Evolutionary conservation across 2,113 vertebrate species (phyloP).

Genomic region (Brachionichthys hirsutus): DNA sequence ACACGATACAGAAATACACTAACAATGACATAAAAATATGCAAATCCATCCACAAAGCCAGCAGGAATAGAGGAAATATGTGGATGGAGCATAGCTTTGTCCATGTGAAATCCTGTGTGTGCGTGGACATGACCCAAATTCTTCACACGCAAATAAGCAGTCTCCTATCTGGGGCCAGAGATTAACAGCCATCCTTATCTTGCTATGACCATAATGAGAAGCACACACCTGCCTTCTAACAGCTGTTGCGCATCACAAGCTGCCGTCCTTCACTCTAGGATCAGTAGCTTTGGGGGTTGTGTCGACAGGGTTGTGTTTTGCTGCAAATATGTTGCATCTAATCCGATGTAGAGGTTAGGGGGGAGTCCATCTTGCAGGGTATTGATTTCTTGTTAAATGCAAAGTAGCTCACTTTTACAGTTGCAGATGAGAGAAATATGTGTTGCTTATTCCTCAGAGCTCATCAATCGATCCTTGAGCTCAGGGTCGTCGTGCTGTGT

Average conservation of each 20-base stretch:
- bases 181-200: slow-evolving; percentile 62
- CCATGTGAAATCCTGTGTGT: slow-evolving; percentile 1
- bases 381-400: slow-evolving; percentile 67
- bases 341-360: slow-evolving; percentile 64
- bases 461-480: slow-evolving; percentile 59
- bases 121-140: neutral
- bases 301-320: slow-evolving; percentile 64
- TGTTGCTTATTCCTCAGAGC: slow-evolving; percentile 40
- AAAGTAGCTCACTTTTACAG: slow-evolving; percentile 38
- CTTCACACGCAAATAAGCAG: neutral
- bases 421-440: slow-evolving; percentile 64
- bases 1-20: neutral
- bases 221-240: slow-evolving; percentile 69
- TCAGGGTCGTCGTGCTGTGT: slow-evolving; percentile 24
- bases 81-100: neutral
- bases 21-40: slow-evolving; percentile 7
- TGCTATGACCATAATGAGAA: slow-evolving; percentile 51
- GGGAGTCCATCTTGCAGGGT: slow-evolving; percentile 62
- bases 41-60: slow-evolving; percentile 7
- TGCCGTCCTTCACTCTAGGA: slow-evolving; percentile 49
- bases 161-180: slow-evolving; percentile 25
- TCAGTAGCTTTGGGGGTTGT: slow-evolving; percentile 54
- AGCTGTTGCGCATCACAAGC: slow-evolving; percentile 64
- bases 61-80: neutral
- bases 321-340: slow-evolving; percentile 71